Evolutionary conservation across 2,113 vertebrate species (phyloP), one percentile per base, ranked within the genome.

Genomic region (Melanotaenia duboulayi): DNA sequence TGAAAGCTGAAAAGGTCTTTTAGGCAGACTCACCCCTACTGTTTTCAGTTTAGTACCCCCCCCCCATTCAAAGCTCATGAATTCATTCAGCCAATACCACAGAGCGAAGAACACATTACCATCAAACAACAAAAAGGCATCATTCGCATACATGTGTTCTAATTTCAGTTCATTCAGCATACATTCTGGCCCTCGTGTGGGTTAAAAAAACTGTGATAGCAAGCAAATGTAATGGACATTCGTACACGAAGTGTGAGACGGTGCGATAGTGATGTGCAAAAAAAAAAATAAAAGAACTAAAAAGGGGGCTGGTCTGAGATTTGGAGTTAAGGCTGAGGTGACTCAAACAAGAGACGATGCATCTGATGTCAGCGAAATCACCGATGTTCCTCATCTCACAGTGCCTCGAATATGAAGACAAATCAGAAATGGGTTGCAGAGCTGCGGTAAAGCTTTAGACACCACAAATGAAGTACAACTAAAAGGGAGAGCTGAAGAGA

Each of bases 131-230:
- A 91, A 91, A 93, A 91, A 95, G 95, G 94, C 94, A 95, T 96
- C 91, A 93, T 94, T 95, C 93, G 93, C 80, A 77, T 71, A 83
- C 65, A 76, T 93, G 91, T 79, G 87, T 92, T 94, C 90, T 91
- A 93, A 40, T 90, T 87, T 91, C 75, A 92, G 91, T 93, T 87
- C 63, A 92, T 88, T 90, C 90, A 88, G 89, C 93, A 93, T 96
- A 96, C 95, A 96, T 96, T 95, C 95, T 93, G 95, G 95, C 95
- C 93, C 94, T 95, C 94, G 88, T 79, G 84, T 85, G 80, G 72
- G 28, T 93, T 40, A 73, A 69, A 23, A 74, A 78, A 91, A 82
- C 80, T 62, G 55, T 24, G 20, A 46, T 28, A 28, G 28, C 40
- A 65, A 71, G 55, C 57, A 14, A 57, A 50, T 20, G 4, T 24